Evolutionary conservation across 2,888 invertebrate species (phyloP), one percentile per base, ranked within the genome.

Genomic region (Habroteleia sp.): DNA sequence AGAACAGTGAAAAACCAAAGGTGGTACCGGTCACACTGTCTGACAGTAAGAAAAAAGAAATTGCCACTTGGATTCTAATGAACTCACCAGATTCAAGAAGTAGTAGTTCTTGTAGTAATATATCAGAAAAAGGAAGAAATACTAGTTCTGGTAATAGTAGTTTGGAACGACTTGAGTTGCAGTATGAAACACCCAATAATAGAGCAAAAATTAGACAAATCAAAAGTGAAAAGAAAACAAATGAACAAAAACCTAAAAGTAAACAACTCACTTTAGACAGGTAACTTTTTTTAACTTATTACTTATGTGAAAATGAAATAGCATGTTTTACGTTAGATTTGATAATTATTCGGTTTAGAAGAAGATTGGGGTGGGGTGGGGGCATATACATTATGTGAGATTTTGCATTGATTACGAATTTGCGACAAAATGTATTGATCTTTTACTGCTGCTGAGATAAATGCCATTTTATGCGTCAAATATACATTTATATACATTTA

Each of bases 111-210:
- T 52, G 79, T 8, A 84, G 84, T 68, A 77, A 80, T 42, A 48
- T 86, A 17, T 77, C 85, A 5, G 77, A 78, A 3, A 84, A 80
- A 41, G 81, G 77, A 14, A 80, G 58, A 48, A 83, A 82, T 58
- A 10, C 74, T 13, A 84, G 81, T 41, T 88, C 87, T 23, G 88
- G 87, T 2, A 84, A 88, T 35, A 88, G 87, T 29, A 88, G 87
- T 54, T 78, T 88, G 42, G 88, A 88, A 23, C 82, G 87, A 60
- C 76, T 88, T 2, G 88, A 88, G 39, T 41, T 81, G 72, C 80
- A 84, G 52, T 84, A 85, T 73, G 88, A 88, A 76, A 88, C 88
- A 5, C 88, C 88, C 5, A 88, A 88, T 73, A 88, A 88, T 74
- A 84, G 88, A 20, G 84, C 73, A 0, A 87, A 78, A 74, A 74